Evolutionary conservation across 2,113 vertebrate species (phyloP).

Genomic region (Phaethornis superciliosus): DNA sequence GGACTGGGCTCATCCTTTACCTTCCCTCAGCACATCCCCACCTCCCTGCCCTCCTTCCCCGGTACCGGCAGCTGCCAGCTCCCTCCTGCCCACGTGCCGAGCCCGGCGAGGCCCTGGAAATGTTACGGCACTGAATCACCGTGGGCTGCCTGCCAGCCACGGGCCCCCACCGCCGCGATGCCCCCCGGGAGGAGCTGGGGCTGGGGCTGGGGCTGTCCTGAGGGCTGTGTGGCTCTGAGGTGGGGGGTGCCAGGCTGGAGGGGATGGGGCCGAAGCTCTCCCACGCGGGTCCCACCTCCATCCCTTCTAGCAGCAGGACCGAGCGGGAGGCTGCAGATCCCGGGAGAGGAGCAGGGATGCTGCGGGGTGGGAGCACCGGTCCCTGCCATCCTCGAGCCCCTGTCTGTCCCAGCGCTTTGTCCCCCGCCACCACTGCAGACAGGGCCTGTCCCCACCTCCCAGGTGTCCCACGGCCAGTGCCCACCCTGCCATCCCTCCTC

Average conservation of each 20-base stretch:
- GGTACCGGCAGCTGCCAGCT: neutral
- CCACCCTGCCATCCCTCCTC: neutral
- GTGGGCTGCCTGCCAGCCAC: neutral
- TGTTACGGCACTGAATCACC: neutral
- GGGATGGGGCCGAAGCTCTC: neutral
- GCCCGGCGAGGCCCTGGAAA: neutral
- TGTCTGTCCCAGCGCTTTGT: neutral
- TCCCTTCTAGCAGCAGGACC: neutral
- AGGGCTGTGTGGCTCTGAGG: neutral
- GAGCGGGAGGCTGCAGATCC: neutral
- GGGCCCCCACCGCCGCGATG: neutral
- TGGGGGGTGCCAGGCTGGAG: fast-evolving
- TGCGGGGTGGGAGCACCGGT: neutral
- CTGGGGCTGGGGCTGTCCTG: neutral
- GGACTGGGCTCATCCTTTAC: neutral
- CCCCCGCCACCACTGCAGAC: fast-evolving
- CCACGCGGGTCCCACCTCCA: fast-evolving
- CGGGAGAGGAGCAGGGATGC: neutral
- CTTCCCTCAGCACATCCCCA: neutral
- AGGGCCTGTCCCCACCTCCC: no score
- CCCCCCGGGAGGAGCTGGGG: neutral
- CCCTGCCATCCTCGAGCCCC: fast-evolving
- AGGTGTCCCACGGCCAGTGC: neutral
- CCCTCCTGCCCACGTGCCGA: neutral
- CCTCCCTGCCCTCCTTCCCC: neutral